Percentiles rank a stretch among this genome's conserved stretches.
Conservation (phyloP, 2,888 invertebrate genomes). For the Cerceris rybyensis region DNA sequence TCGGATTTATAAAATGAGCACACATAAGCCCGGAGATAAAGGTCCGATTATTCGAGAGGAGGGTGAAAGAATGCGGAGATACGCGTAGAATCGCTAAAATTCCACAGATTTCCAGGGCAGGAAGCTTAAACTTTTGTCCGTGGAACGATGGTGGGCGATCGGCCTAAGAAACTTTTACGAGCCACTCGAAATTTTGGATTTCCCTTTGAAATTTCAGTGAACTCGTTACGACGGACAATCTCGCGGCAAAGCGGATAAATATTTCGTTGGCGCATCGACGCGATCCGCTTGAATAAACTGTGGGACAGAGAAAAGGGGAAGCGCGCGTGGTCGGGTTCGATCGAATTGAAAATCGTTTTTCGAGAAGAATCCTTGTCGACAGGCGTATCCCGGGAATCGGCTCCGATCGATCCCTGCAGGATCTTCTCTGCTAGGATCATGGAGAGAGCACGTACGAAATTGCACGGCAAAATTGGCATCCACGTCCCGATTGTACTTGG, state of each 20-base stretch:
- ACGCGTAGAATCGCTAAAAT: background rate
- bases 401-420: slow-evolving; percentile 13
- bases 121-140: background rate
- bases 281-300: background rate
- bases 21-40: no score
- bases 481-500: slow-evolving; percentile 47
- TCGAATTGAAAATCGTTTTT: slow-evolving; percentile 38
- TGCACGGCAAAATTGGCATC: slow-evolving; percentile 48
- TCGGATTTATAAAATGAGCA: no score
- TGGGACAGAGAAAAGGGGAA: background rate
- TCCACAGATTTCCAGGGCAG: background rate
- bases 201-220: background rate
- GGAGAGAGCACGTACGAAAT: slow-evolving; percentile 60
- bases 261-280: slow-evolving; percentile 1
- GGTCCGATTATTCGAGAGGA: background rate
- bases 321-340: background rate
- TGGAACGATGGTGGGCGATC: background rate
- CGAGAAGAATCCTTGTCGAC: slow-evolving; percentile 24
- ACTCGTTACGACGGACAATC: background rate
- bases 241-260: background rate
- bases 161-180: background rate
- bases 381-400: slow-evolving; percentile 27
- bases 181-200: background rate
- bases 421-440: slow-evolving; percentile 4
- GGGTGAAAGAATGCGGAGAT: background rate